Conservation (phyloP, 2,113 vertebrate species). For the Odocoileus hemionus region DNA sequence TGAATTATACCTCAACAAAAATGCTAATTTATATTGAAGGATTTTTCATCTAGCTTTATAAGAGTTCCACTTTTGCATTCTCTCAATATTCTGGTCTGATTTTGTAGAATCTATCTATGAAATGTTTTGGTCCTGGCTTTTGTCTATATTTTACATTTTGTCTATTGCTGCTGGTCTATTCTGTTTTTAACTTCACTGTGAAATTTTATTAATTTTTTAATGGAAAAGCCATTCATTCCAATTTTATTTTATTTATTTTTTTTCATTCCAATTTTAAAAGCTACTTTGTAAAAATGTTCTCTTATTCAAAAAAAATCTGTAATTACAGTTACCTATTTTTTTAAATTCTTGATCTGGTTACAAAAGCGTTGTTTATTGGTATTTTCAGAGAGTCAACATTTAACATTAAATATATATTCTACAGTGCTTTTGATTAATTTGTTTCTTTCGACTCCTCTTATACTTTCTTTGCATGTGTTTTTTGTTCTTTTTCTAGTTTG, state of each 20-base stretch:
- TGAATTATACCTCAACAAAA: not conserved
- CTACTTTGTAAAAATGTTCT: not conserved
- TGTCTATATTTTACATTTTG: not conserved
- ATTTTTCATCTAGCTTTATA: not conserved
- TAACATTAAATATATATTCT: not conserved
- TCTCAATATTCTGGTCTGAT: not conserved
- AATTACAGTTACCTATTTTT: not conserved
- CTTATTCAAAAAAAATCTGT: not conserved
- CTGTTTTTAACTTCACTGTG: not conserved
- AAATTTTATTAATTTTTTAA: not conserved
- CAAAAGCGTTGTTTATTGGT: not conserved
- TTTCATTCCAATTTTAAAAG: not conserved
- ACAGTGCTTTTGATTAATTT: not conserved
- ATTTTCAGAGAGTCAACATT: not conserved
- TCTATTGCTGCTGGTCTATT: not conserved
- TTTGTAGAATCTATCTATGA: not conserved
- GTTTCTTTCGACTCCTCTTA: not conserved
- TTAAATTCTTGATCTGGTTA: not conserved
- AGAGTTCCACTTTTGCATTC: not conserved
- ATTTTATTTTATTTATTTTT: not conserved
- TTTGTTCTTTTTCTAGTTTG: not conserved
- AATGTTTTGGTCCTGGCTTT: not conserved
- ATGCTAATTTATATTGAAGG: not conserved
- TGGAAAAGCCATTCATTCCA: not conserved
- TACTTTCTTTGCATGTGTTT: not conserved